Evolutionary conservation across 2,797 vertebrate species (phyloP).

Genomic region (Oceanodroma leucorhoa): DNA sequence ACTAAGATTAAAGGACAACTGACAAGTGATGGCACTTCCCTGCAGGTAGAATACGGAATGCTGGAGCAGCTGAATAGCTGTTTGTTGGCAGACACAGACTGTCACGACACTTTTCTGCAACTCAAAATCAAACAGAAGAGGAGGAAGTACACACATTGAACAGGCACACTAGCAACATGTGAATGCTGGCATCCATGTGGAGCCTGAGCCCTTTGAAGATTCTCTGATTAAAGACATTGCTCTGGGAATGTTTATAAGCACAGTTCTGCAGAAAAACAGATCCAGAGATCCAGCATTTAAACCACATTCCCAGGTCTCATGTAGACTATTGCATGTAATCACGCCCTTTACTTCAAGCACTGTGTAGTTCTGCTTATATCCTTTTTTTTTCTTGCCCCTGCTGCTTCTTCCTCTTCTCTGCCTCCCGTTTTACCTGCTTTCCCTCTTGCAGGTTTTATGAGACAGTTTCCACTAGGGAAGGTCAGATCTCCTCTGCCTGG

Average conservation of each 20-base stretch:
- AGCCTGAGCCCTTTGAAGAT: not conserved
- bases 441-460: not conserved
- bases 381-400: not conserved
- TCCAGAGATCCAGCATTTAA: not conserved
- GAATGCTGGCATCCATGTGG: not conserved
- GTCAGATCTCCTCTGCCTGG: not conserved
- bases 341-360: not conserved
- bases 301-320: not conserved
- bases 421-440: not conserved
- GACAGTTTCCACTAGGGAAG: not conserved
- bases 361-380: not conserved
- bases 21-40: not conserved
- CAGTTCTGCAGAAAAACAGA: not conserved
- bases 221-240: not conserved
- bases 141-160: not conserved
- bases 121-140: not conserved
- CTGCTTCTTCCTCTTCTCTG: not conserved
- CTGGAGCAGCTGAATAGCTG: not conserved
- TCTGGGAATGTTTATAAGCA: not conserved
- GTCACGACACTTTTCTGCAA: not conserved
- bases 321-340: not conserved
- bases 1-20: not conserved
- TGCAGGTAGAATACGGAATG: not conserved
- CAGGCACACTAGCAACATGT: not conserved
- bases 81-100: not conserved